Base-by-base conservation (phyloP, 2,797 vertebrate species). In the Tachyglossus aculeatus region DNA sequence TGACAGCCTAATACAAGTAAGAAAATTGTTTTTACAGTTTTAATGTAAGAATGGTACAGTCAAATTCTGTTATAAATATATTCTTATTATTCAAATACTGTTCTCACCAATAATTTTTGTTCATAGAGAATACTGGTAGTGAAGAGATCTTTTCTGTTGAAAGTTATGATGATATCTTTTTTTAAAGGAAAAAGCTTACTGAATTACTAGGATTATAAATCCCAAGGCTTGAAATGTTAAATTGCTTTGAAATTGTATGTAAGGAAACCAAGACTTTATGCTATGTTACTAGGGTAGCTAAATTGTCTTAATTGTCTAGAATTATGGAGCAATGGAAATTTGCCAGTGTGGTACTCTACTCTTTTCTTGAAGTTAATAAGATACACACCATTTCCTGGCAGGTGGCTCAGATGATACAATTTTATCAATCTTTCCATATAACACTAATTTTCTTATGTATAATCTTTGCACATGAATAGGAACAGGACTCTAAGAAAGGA, bases 281-380 rank as follows among this genome's bases (percentile, higher is more conserved):
- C 44, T 68, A 27, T 81, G 9, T 5, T 10, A 27, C 22, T 50
- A 27, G 6, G 73, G 52, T 29, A 24, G 22, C 45, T 4, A 58
- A 48, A 52, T 62, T 1, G 1, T 74, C n/a, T 66, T 67, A 70
- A 76, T 34, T 51, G 21, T 31, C 47, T 36, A 71, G 72, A 64
- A 81, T 79, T 75, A 47, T 36, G 60, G 2, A 9, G 1, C 15
- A 67, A 33, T 60, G 9, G 40, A 69, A 50, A 63, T 65, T 51
- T 39, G 15, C 54, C 33, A 67, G n/a, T 36, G 19, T 68, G 11
- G 21, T 72, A 16, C 33, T 48, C 21, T 72, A 10, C 15, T 44
- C 53, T 82, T 83, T 61, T 33, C 65, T 54, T 86, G 32, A 25
- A 69, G 65, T 56, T 21, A 61, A 57, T 39, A 51, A 74, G 73